Conservation (phyloP, 1,140 invertebrate species). For the Magallana ariakensis region DNA sequence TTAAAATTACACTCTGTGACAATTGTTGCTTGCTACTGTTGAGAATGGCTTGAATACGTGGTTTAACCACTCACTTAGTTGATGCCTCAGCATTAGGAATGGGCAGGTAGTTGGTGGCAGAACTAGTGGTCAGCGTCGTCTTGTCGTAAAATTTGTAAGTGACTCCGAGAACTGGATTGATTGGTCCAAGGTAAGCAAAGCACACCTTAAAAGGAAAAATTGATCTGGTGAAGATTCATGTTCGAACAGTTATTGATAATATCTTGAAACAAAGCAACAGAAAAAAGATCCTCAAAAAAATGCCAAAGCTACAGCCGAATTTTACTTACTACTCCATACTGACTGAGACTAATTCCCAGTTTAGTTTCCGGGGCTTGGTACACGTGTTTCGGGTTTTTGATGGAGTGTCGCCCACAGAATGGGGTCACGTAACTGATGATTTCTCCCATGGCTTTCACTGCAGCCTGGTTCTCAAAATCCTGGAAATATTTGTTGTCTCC, state of each 20-base stretch:
- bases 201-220: conserved; percentile 58
- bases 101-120: background rate
- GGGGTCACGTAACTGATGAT: conserved; percentile 57
- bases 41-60: too few species aligned
- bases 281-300: background rate
- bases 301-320: background rate
- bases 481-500: conserved; percentile 38
- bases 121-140: background rate
- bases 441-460: background rate
- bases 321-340: conserved; percentile 1
- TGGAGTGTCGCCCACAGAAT: conserved; percentile 67
- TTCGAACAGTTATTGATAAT: background rate
- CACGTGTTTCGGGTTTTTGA: conserved; percentile 65
- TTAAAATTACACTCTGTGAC: too few species aligned
- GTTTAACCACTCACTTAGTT: background rate
- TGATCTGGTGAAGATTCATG: background rate
- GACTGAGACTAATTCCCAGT: conserved; percentile 34
- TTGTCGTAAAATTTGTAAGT: conserved; percentile 18
- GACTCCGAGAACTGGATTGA: conserved; percentile 26
- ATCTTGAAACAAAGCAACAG: background rate
- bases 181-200: conserved; percentile 59
- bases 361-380: conserved; percentile 38
- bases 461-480: conserved; percentile 35
- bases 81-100: background rate
- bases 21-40: too few species aligned